These are phyloP conservation scores for Lycia hirtaria DNA, from an alignment of 2,888 invertebrate genomes.

Conservation along the genomic window DNA sequence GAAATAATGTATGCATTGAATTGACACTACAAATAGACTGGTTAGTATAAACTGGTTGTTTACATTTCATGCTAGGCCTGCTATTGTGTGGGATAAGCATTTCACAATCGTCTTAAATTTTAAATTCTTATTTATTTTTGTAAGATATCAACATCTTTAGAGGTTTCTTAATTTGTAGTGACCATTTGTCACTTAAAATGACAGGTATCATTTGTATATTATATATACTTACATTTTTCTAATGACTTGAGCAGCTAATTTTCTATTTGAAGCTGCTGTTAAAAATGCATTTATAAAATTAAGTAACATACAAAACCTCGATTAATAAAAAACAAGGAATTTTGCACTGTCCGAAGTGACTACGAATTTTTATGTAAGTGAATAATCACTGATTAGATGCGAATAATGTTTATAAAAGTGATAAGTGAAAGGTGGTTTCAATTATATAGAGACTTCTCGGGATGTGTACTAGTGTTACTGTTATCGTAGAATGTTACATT, in stretches of 20 bases:
- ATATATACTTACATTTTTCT: slow-evolving; percentile 11
- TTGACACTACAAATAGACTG: too few relatives aligned
- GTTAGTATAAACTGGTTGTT: too few relatives aligned
- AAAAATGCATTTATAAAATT: slow-evolving; percentile 61
- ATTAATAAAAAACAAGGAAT: slow-evolving; percentile 78
- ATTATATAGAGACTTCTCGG: slow-evolving; percentile 70
- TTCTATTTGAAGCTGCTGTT: slow-evolving; percentile 29
- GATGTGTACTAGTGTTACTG: slow-evolving; percentile 65
- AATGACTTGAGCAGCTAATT: slow-evolving; percentile 21
- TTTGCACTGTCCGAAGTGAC: slow-evolving; percentile 72
- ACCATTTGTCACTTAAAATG: slow-evolving; percentile 42
- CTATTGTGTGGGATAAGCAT: too few relatives aligned
- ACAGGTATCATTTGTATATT: slow-evolving; percentile 40
- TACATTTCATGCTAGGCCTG: too few relatives aligned
- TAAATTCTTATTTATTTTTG: slow-evolving; percentile 35
- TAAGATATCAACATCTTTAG: slow-evolving; percentile 17
- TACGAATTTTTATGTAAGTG: slow-evolving; percentile 65
- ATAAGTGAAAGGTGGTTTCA: slow-evolving; percentile 55
- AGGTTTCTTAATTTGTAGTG: slow-evolving; percentile 31
- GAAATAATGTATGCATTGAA: too few relatives aligned
- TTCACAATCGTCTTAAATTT: too few relatives aligned
- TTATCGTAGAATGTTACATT: slow-evolving; percentile 75
- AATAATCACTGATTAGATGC: slow-evolving; percentile 59
- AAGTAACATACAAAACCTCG: slow-evolving; percentile 56
- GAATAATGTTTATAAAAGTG: slow-evolving; percentile 46